Base-by-base conservation (phyloP, 2,888 invertebrate genomes). In the Pseudococcus viburni region DNA sequence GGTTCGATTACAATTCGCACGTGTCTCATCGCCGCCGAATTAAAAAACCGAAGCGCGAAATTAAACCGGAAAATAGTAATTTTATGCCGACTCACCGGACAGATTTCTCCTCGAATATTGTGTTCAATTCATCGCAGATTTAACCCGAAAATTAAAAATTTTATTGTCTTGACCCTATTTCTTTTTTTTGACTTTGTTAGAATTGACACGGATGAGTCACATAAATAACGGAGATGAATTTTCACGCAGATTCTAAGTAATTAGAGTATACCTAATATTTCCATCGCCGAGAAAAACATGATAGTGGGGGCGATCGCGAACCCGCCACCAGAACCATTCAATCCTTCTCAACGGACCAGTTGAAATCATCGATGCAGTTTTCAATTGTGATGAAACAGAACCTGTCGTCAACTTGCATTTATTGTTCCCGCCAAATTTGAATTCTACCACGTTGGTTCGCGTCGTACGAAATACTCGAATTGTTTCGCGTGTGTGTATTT, bases 21-120 rank as follows among this genome's bases (percentile, higher is more conserved):
- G 73, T 73, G 73, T 73, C 5, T 33, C 33, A 73, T 73, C 33
- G 12, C 33, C 17, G 7, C 1, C 59, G 9, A 85, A 85, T 85
- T 85, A 85, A 85, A 42, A 85, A 85, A 85, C 59, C 46, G 55
- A 68, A 86, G 64, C 86, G 86, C n/a, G 64, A 86, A 86, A 86
- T 86, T 86, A 46, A 59, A 86, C 68, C 86, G 86, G 33, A 59
- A 68, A 26, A 46, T 42, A 7, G 59, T 68, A 86, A 86, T 68
- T 86, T 86, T 86, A 86, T 68, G 86, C 68, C 33, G 12, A 68
- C 59, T 86, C 80, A 83, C 73, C 39, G 39, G 68, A 86, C 86
- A 86, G 86, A 86, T 86, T 86, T 86, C 86, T 42, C 86, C 42
- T 64, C 46, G 42, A 73, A 73, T 73, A 73, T 73, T 73, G 33